These are phyloP conservation scores for Catostomus latipinnis DNA, from an alignment of 2,797 vertebrate genomes.

Conservation along the genomic window DNA sequence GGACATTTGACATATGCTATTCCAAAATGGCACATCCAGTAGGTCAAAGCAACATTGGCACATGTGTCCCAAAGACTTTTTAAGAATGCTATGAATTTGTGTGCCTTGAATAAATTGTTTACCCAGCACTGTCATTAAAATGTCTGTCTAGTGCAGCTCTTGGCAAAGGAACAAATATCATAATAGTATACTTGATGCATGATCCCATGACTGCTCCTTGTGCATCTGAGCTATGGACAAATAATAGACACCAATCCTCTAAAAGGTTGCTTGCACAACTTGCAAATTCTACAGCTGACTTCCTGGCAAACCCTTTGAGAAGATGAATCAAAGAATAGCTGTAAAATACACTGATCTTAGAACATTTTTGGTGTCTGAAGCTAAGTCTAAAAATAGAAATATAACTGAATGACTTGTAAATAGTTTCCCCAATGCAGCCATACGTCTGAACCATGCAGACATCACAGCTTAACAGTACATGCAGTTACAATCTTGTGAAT, in stretches of 20 bases:
- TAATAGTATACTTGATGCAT: constrained; percentile 63
- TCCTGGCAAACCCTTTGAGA: constrained; percentile 59
- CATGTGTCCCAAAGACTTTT: constrained; percentile 6
- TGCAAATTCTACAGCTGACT: constrained; percentile 17
- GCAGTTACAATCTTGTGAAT: constrained; percentile 25
- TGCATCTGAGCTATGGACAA: constrained; percentile 71
- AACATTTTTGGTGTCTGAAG: constrained; percentile 17
- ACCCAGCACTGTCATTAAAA: constrained; percentile 76
- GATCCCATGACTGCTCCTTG: constrained; percentile 52
- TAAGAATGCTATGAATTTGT: constrained; percentile 41
- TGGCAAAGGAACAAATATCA: constrained; percentile 67
- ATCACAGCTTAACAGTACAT: constrained; percentile 42
- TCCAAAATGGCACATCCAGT: not conserved
- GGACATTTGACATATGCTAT: not conserved
- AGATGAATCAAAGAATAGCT: not conserved
- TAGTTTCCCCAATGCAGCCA: constrained; percentile 4
- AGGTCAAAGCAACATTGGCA: constrained; percentile 1
- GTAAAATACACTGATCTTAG: constrained; percentile 8
- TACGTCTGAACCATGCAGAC: constrained; percentile 40
- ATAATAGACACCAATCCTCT: constrained; percentile 73
- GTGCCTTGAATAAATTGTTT: constrained; percentile 71
- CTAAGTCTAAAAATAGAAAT: constrained; percentile 18
- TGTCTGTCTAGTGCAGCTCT: constrained; percentile 72
- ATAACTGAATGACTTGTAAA: constrained; percentile 26
- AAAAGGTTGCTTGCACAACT: constrained; percentile 58